A percentile compares a stretch with the other conserved stretches of the same genome.
These are phyloP conservation scores for Acanthococcus lagerstroemiae DNA, from an alignment of 2,888 invertebrate species.

Conservation along the genomic window DNA sequence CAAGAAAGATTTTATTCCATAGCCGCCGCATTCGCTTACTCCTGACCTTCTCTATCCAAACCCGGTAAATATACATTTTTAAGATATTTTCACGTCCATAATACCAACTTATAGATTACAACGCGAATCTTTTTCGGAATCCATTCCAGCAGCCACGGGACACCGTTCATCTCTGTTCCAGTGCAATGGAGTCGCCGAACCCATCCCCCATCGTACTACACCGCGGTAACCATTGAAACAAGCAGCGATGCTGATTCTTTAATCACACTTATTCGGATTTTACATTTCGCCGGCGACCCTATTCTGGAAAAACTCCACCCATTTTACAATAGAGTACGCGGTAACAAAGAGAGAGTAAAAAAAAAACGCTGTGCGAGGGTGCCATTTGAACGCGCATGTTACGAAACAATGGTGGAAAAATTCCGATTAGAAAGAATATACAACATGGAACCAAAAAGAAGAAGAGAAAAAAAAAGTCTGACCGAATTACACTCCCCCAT, in stretches of 20 bases:
- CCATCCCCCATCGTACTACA: too few relatives aligned
- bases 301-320: conserved; percentile 15
- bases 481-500: too few relatives aligned
- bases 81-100: too few relatives aligned
- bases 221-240: background rate
- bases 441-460: background rate
- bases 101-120: too few relatives aligned
- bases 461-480: background rate
- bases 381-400: conserved; percentile 16
- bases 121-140: too few relatives aligned
- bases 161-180: too few relatives aligned
- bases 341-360: background rate
- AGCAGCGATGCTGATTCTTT: background rate
- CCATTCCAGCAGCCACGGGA: too few relatives aligned
- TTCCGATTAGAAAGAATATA: background rate
- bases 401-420: conserved; percentile 14
- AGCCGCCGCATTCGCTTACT: too few relatives aligned
- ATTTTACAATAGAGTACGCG: conserved; percentile 2
- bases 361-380: conserved; percentile 5
- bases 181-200: too few relatives aligned
- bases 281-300: conserved; percentile 2
- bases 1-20: too few relatives aligned
- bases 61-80: too few relatives aligned
- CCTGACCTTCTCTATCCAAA: too few relatives aligned
- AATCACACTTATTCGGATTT: background rate